Percentiles rank a stretch among this genome's conserved stretches.
Evolutionary conservation across 2,797 vertebrate species (phyloP).

Genomic region (Hippocampus kuda): DNA sequence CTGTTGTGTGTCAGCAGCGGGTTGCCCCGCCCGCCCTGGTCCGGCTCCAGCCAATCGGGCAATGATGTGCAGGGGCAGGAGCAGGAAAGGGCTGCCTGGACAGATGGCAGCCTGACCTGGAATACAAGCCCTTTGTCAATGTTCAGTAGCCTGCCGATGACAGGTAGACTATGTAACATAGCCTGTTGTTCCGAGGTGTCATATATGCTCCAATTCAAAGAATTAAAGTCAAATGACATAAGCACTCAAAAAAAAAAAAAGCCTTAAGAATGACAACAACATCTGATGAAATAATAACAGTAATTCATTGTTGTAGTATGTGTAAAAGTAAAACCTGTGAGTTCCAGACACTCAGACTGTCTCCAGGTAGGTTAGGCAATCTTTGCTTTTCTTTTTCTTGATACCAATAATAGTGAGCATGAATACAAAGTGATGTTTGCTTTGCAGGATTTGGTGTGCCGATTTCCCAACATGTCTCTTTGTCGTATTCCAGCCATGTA

Average conservation of each 20-base stretch:
- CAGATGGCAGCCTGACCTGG: constrained; percentile 80
- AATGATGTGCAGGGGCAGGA: constrained; percentile 82
- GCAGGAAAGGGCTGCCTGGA: constrained; percentile 43
- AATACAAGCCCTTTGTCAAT: constrained; percentile 85
- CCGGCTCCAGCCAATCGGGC: constrained; percentile 81
- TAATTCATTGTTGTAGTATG: not conserved
- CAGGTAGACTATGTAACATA: constrained; percentile 93
- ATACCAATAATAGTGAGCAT: not conserved
- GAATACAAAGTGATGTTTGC: not conserved
- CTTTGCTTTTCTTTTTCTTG: not conserved
- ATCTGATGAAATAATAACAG: not conserved
- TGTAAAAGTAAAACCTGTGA: not conserved
- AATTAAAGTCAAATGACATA: not conserved
- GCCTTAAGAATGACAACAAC: not conserved
- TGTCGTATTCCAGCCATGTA: constrained; percentile 17
- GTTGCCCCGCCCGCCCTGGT: constrained; percentile 29
- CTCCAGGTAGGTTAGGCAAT: not conserved
- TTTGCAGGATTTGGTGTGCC: not conserved
- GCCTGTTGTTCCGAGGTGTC: not conserved
- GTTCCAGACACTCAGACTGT: not conserved
- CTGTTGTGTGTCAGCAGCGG: not conserved
- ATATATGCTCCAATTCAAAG: not conserved
- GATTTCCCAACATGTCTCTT: not conserved
- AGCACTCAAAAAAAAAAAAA: not conserved
- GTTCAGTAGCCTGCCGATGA: constrained; percentile 85